Base-by-base conservation (phyloP, 2,888 invertebrate genomes). In the Bombyx huttoni region DNA sequence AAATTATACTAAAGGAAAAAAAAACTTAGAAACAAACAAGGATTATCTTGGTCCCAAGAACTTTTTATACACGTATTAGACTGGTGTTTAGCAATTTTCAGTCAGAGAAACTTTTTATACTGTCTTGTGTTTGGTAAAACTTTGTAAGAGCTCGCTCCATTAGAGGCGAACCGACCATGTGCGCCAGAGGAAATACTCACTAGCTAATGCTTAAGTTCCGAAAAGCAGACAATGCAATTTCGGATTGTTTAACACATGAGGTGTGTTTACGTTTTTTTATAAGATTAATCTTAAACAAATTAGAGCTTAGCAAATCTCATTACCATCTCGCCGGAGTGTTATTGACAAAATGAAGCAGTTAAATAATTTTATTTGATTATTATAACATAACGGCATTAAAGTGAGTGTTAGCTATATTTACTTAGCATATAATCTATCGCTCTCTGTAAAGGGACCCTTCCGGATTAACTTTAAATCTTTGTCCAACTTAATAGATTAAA, bases 101-200 rank as follows among this genome's bases (percentile, higher is more conserved):
- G 67, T 59, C 58, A 65, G 64, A 67, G 63, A 62, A 69, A 70
- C 62, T 60, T 67, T 67, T 62, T 62, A 61, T 67, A 62, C 63
- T 59, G 55, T 63, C 59, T 63, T 61, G 24, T 24, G 24, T 24
- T 66, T 58, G 56, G 56, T 54, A 55, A 67, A 78, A 77, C 72
- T 72, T 73, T 51, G 64, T 63, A 70, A 73, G 74, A 73, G 74
- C 67, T 71, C 75, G 73, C 72, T 71, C 80, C 80, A 84, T 86
- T 86, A 84, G 81, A 70, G 78, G 73, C 70, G 64, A 75, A 61
- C 78, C 78, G 67, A 72, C 74, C 82, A 77, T 80, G 77, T 80
- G 78, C 75, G 78, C 81, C 74, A 65, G 69, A 70, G 74, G 73
- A 73, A 75, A 79, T 83, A 80, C 73, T 83, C 75, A 64, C 59